Evolutionary conservation across 2,797 vertebrate species (phyloP).

Genomic region (Hozukius guyotensis): DNA sequence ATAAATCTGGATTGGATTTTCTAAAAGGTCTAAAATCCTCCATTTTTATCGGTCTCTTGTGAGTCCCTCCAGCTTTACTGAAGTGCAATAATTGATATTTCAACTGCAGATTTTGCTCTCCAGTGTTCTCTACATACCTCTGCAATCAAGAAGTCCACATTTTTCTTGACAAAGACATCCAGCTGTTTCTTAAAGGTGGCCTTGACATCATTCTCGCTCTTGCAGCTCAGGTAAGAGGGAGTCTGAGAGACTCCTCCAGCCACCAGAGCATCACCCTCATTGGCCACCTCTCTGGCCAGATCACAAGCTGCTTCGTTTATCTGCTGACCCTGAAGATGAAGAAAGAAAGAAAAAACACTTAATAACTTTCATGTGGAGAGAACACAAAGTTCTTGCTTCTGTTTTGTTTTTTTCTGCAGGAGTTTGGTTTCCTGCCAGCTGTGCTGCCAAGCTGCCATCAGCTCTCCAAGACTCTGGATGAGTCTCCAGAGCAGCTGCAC

Average conservation of each 20-base stretch:
- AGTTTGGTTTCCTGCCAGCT: not conserved
- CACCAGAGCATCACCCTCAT: conserved; percentile 92
- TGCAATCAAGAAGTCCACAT: conserved; percentile 95
- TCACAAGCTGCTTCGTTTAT: conserved; percentile 97
- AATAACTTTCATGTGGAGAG: not conserved
- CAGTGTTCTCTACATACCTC: conserved; percentile 82
- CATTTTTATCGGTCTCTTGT: not conserved
- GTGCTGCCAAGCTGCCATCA: not conserved
- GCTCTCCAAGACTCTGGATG: not conserved
- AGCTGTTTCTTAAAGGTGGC: conserved; percentile 90
- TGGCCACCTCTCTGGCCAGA: conserved; percentile 92
- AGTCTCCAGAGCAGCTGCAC: conserved; percentile 25
- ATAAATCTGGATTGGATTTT: no score
- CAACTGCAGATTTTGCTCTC: not conserved
- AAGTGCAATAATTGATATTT: not conserved
- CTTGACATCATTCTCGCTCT: conserved; percentile 91
- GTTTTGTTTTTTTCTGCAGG: not conserved
- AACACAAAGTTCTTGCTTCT: not conserved
- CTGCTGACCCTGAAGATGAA: conserved; percentile 82
- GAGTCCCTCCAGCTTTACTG: not conserved
- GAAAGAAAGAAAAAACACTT: not conserved
- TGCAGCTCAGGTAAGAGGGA: conserved; percentile 95
- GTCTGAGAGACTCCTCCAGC: conserved; percentile 97
- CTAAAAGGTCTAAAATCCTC: not conserved
- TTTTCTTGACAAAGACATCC: conserved; percentile 90